phyloP scores from a whole-genome alignment of 2,113 vertebrate species.

The Rhodinocichla rosea region DNA sequence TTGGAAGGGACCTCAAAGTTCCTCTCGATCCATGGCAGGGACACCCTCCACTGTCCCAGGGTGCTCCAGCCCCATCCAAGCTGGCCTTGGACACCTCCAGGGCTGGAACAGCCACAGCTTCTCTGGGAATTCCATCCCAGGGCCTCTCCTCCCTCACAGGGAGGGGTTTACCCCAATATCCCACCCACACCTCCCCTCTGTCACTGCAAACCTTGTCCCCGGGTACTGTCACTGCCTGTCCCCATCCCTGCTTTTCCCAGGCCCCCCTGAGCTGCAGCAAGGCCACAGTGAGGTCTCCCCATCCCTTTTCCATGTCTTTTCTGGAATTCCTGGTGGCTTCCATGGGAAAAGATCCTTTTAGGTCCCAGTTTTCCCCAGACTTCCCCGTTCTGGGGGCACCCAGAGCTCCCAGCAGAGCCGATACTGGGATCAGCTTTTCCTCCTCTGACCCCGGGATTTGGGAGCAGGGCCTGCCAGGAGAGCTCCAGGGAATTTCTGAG shows the following conservation, averaged over 20 bases:
- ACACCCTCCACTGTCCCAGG: background rate
- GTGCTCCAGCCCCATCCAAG: rapidly evolving
- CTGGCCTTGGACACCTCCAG: background rate
- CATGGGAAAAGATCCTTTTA: background rate
- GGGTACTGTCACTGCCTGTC: background rate
- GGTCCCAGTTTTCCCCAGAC: background rate
- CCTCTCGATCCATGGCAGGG: background rate
- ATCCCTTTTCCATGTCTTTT: background rate
- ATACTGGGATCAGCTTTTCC: background rate
- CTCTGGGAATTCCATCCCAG: background rate
- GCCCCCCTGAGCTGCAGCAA: background rate
- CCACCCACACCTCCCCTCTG: background rate
- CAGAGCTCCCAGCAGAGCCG: background rate
- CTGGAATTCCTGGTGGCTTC: background rate
- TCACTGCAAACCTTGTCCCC: background rate
- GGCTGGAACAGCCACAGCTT: background rate
- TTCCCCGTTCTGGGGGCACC: background rate
- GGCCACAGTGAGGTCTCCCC: background rate
- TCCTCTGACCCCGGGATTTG: background rate
- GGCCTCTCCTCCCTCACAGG: too few species aligned
- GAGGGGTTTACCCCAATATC: background rate
- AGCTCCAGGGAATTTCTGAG: background rate
- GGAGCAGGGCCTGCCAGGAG: background rate
- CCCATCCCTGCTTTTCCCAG: background rate
- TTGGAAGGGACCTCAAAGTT: background rate